These are phyloP conservation scores for Microctenopoma lineatum DNA, from an alignment of 2,797 vertebrate genomes.

Conservation along the genomic window DNA sequence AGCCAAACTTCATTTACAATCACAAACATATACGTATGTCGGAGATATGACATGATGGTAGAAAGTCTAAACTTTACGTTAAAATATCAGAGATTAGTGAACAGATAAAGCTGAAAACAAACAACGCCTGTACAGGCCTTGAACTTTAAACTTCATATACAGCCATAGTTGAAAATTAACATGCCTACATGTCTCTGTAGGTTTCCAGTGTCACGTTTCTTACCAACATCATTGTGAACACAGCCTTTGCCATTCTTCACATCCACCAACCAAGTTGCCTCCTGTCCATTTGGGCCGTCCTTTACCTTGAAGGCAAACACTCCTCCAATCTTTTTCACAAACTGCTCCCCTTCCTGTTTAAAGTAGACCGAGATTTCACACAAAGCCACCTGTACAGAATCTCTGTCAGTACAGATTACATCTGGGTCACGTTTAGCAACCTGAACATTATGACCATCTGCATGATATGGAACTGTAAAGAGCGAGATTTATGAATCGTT, in stretches of 20 bases:
- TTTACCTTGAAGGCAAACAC: constrained; percentile 95
- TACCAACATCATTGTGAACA: constrained; percentile 89
- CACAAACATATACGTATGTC: not conserved
- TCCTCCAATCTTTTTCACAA: constrained; percentile 95
- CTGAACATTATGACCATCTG: too few species aligned
- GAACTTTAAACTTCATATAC: constrained; percentile 7
- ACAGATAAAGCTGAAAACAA: not conserved
- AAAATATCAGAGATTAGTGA: not conserved
- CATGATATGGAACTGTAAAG: too few species aligned
- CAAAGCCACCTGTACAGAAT: not conserved
- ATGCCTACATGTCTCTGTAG: not conserved
- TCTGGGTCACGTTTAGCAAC: too few species aligned
- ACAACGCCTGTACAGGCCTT: not conserved
- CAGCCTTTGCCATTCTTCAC: constrained; percentile 93
- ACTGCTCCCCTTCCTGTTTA: constrained; percentile 89
- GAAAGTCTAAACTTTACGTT: not conserved
- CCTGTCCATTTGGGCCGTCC: constrained; percentile 90
- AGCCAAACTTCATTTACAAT: not conserved
- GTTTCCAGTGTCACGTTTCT: constrained; percentile 19
- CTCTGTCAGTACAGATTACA: too few species aligned
- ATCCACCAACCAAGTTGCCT: constrained; percentile 93
- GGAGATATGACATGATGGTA: not conserved
- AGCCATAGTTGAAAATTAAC: constrained; percentile 9
- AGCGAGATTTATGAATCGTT: not conserved
- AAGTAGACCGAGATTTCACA: constrained; percentile 5